Evolutionary conservation across 92 coral and sea anemone genomes (phyloP).

Genomic region (Micromussa lordhowensis): DNA sequence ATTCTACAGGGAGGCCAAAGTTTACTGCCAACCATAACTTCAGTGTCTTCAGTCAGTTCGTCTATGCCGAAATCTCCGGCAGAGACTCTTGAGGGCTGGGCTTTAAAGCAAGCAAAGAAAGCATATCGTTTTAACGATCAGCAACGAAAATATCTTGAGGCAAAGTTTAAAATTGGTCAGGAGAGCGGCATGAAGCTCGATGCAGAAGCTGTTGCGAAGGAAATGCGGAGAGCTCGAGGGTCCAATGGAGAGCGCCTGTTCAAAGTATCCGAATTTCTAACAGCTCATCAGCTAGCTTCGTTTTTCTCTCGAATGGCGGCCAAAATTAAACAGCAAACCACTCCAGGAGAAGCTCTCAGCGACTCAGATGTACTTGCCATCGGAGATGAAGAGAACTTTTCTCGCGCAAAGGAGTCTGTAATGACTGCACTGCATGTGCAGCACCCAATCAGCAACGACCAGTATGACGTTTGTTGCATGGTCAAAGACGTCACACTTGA

Average conservation of each 20-base stretch:
- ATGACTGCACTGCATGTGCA: constrained; percentile 31
- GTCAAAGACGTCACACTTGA: constrained; percentile 26
- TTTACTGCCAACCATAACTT: constrained; percentile 55
- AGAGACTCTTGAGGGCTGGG: constrained; percentile 42
- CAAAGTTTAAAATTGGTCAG: constrained; percentile 52
- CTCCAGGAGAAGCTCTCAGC: background rate
- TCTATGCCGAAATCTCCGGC: too few relatives aligned
- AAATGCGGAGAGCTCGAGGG: constrained; percentile 55
- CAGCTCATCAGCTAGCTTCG: constrained; percentile 57
- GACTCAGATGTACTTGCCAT: background rate
- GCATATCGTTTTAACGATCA: constrained; percentile 33
- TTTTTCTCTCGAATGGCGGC: constrained; percentile 61
- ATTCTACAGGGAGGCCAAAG: constrained; percentile 57
- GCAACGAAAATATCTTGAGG: constrained; percentile 13
- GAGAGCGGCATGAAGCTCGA: too few relatives aligned
- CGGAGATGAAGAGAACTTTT: background rate
- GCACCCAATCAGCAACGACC: constrained; percentile 47
- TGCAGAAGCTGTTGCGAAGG: constrained; percentile 44
- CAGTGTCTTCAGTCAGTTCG: too few relatives aligned
- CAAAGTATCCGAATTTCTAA: constrained; percentile 42
- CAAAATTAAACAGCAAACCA: constrained; percentile 43
- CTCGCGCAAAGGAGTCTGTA: constrained; percentile 33
- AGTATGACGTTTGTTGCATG: constrained; percentile 34
- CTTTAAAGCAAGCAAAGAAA: constrained; percentile 29
- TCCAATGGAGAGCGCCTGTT: constrained; percentile 60